phyloP scores from a whole-genome alignment of 2,797 vertebrate species.

The Nannoperca obscura region DNA sequence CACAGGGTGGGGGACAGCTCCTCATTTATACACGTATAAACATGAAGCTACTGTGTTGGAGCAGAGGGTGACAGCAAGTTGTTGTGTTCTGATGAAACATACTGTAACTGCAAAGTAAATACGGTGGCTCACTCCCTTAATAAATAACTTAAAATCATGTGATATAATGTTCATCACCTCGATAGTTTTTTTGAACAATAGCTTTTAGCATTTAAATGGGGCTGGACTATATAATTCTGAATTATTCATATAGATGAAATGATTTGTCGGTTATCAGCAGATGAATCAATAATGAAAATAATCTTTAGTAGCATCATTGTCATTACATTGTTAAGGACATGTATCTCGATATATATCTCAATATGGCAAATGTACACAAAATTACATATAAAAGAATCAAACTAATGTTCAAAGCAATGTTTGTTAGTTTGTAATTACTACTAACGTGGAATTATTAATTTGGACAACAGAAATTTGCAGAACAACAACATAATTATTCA shows the following conservation, averaged over 20 bases:
- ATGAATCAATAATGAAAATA: not conserved
- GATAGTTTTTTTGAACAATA: not conserved
- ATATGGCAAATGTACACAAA: not conserved
- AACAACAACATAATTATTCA: not conserved
- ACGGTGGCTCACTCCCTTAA: conserved; percentile 7
- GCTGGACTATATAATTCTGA: not conserved
- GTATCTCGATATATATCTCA: not conserved
- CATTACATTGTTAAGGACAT: not conserved
- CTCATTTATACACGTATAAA: not conserved
- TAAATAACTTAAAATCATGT: not conserved
- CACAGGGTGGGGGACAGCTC: not conserved
- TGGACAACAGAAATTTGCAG: not conserved
- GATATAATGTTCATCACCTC: not conserved
- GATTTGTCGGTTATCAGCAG: not conserved
- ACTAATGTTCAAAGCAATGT: not conserved
- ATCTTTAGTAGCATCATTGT: not conserved
- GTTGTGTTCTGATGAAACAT: not conserved
- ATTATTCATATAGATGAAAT: not conserved
- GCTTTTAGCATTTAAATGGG: not conserved
- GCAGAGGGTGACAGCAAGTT: not conserved
- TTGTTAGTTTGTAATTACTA: not conserved
- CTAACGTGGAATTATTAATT: not conserved
- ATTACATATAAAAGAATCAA: not conserved
- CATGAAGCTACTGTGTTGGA: not conserved
- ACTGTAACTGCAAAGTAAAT: not conserved